These are phyloP conservation scores for Sphaerophoria rueppellii DNA, from an alignment of 2,888 invertebrate species.

Conservation along the genomic window DNA sequence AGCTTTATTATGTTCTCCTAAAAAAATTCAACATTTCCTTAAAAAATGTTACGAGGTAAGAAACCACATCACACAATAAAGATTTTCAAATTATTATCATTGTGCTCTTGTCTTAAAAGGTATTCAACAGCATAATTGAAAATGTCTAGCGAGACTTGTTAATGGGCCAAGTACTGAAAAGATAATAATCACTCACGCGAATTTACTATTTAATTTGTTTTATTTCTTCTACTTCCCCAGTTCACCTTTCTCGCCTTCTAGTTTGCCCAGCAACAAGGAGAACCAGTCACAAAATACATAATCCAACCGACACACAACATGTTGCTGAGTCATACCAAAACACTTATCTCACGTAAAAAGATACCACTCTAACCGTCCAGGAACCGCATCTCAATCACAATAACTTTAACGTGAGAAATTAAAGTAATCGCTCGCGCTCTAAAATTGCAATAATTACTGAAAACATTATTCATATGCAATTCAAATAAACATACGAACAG, in stretches of 20 bases:
- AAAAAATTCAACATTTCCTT: too few relatives aligned
- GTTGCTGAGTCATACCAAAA: slow-evolving; percentile 34
- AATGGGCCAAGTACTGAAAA: slow-evolving; percentile 62
- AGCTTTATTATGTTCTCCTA: too few relatives aligned
- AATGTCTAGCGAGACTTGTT: slow-evolving; percentile 63
- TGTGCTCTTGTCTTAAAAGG: slow-evolving; percentile 53
- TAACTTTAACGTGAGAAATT: slow-evolving; percentile 65
- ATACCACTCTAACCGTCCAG: neutral
- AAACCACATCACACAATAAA: neutral
- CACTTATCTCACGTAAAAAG: slow-evolving; percentile 12
- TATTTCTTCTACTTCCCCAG: neutral
- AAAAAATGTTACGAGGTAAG: neutral
- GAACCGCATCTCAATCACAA: slow-evolving; percentile 18
- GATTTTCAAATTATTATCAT: slow-evolving; percentile 18
- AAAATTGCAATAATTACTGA: slow-evolving; percentile 50
- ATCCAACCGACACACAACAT: neutral
- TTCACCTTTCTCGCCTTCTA: neutral
- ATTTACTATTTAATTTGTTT: slow-evolving; percentile 47
- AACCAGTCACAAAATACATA: slow-evolving; percentile 43
- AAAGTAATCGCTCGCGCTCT: slow-evolving; percentile 60
- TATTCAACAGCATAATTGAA: slow-evolving; percentile 40
- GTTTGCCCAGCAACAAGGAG: slow-evolving; percentile 14
- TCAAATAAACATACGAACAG: neutral
- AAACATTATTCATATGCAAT: slow-evolving; percentile 40
- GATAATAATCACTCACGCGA: slow-evolving; percentile 66